phyloP scores from a whole-genome alignment of 2,888 invertebrate species.

The Ctenicera cuprea region DNA sequence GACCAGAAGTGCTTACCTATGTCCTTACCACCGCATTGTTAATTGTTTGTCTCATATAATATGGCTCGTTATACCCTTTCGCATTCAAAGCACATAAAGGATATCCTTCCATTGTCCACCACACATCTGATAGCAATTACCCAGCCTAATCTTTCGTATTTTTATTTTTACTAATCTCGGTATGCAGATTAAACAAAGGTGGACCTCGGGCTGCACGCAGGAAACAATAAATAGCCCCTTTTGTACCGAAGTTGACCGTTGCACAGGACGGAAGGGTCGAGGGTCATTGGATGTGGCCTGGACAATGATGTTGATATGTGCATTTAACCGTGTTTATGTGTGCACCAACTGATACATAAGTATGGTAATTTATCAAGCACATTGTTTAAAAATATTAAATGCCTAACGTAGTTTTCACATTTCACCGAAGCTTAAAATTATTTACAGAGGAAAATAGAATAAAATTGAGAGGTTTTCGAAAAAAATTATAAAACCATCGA shows the following conservation, averaged over 20 bases:
- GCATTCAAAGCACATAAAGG: constrained; percentile 62
- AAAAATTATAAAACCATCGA: too few species aligned
- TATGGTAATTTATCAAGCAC: constrained; percentile 44
- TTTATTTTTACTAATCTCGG: constrained; percentile 65
- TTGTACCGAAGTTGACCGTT: constrained; percentile 59
- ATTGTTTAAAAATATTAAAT: background rate
- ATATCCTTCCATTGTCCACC: constrained; percentile 63
- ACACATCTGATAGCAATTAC: constrained; percentile 64
- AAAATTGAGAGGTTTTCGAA: too few species aligned
- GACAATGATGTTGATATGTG: constrained; percentile 54
- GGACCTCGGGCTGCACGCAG: constrained; percentile 62
- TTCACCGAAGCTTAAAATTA: too few species aligned
- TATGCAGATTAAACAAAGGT: constrained; percentile 63
- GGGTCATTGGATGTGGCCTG: constrained; percentile 57
- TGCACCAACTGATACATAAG: constrained; percentile 48
- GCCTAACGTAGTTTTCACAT: too few species aligned
- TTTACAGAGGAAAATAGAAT: too few species aligned
- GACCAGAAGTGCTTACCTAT: constrained; percentile 50
- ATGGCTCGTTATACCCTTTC: constrained; percentile 60
- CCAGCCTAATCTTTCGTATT: constrained; percentile 61
- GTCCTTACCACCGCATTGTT: constrained; percentile 56
- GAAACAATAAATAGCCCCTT: constrained; percentile 65
- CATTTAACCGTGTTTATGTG: constrained; percentile 55
- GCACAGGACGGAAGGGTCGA: constrained; percentile 58
- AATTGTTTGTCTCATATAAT: constrained; percentile 60